Base-by-base conservation (phyloP, 2,797 vertebrate genomes). In the Atherinosoma microstoma region DNA sequence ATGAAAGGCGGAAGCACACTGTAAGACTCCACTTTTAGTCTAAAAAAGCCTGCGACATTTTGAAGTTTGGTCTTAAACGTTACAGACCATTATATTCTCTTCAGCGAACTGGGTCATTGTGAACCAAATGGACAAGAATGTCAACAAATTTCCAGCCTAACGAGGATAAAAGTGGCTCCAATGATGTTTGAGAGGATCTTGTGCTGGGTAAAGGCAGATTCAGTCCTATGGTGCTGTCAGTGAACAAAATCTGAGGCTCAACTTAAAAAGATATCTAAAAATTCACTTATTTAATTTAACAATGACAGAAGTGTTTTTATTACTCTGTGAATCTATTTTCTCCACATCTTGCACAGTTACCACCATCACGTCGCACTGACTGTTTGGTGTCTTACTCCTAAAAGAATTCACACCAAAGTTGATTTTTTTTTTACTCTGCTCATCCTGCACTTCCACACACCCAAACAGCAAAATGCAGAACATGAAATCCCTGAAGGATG, bases 1-100 rank as follows among this genome's bases (percentile, higher is more conserved):
- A 51, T 40, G 35, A 75, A 62, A 63, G 75, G 47, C 67, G 64
- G 66, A 34, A 67, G 65, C 53, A 67, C 29, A 40, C 36, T 57
- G 29, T 13, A 53, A 40, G 64, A 70, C 57, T 58, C 57, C 2
- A 3, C 9, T 69, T 71, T 66, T 12, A 27, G 56, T 24, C 35
- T 35, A 13, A 64, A 35, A 6, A 29, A 63, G 10, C 58, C 71
- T 57, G 49, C 62, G 12, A 72, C 24, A 53, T 68, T 15, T 56
- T 6, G 18, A 68, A 58, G 45, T 62, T 11, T 58, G 47, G 0
- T 15, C 22, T 64, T 29, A 11, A 57, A 35, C 32, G 7, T 11
- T 15, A 20, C 67, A 22, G 22, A 38, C 51, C 13, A 6, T 20
- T 16, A 9, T 38, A 6, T 8, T 42, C n/a, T 30, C 54, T 15